These are phyloP conservation scores for Lytechinus variegatus DNA, from an alignment of 35 echinoderm and acorn worm species.

Conservation along the genomic window DNA sequence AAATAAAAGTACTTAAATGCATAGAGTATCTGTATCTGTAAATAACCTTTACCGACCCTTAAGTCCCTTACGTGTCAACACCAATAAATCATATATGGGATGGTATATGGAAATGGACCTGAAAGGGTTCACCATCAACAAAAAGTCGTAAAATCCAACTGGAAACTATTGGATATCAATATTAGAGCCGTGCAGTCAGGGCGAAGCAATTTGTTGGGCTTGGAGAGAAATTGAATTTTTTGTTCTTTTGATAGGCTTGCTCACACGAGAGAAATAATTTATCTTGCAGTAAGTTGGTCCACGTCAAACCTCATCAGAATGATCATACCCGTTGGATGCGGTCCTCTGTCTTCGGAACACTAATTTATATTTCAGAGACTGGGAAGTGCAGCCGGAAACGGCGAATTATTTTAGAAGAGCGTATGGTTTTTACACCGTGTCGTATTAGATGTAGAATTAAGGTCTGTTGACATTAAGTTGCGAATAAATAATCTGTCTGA, in stretches of 20 bases:
- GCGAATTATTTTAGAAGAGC: neutral
- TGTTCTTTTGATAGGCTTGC: neutral
- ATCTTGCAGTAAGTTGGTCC: neutral
- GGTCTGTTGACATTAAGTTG: too few species aligned
- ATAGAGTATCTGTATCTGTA: neutral
- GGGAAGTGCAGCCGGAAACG: slow-evolving; percentile 6
- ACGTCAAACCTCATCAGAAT: neutral
- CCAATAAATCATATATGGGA: neutral
- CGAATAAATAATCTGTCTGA: too few species aligned
- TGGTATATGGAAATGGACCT: neutral
- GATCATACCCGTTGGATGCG: neutral
- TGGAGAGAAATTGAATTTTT: neutral
- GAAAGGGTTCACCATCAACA: neutral
- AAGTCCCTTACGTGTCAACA: too few species aligned
- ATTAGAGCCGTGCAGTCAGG: neutral
- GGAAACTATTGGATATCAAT: neutral
- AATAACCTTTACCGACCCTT: neutral
- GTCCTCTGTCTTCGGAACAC: neutral
- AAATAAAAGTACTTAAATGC: neutral
- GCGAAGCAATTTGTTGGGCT: neutral
- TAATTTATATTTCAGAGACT: neutral
- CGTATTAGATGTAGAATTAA: neutral
- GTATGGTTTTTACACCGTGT: neutral
- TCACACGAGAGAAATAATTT: slow-evolving; percentile 12
- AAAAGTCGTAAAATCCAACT: neutral